phyloP scores from a whole-genome alignment of 1,140 invertebrate species.

The Pollicipes pollicipes region DNA sequence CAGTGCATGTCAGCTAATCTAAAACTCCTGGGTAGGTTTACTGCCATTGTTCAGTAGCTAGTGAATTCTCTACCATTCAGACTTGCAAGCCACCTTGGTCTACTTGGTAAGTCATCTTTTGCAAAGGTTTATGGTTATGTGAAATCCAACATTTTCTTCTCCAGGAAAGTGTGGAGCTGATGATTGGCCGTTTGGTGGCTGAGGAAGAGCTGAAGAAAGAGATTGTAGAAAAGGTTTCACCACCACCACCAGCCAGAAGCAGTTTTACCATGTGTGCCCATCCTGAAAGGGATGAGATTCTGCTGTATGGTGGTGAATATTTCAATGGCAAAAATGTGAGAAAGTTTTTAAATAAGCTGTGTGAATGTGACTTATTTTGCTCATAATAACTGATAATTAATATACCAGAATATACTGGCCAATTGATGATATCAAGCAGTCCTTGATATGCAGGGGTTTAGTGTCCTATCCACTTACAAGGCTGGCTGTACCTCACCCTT shows the following conservation, averaged over 20 bases:
- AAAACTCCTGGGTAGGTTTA: too few relatives aligned
- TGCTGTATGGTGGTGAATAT: constrained; percentile 83
- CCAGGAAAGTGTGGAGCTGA: not conserved
- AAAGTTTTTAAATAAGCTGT: too few relatives aligned
- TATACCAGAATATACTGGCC: too few relatives aligned
- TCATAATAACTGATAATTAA: too few relatives aligned
- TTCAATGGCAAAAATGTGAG: constrained; percentile 70
- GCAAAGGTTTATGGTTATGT: not conserved
- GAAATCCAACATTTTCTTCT: not conserved
- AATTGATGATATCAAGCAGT: too few relatives aligned
- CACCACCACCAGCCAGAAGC: constrained; percentile 49
- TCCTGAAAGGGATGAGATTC: constrained; percentile 70
- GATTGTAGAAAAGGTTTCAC: constrained; percentile 43
- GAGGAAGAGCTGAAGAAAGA: constrained; percentile 49
- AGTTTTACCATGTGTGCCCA: constrained; percentile 64
- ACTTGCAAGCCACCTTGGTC: too few relatives aligned
- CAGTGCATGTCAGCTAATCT: too few relatives aligned
- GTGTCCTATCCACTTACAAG: constrained; percentile 12
- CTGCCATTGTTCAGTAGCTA: too few relatives aligned
- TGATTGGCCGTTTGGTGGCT: constrained; percentile 29
- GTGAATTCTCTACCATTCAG: too few relatives aligned
- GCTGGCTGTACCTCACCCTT: too few relatives aligned
- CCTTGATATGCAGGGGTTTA: not conserved
- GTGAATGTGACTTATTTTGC: too few relatives aligned
- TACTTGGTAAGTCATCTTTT: too few relatives aligned